Evolutionary conservation across 2,113 vertebrate species (phyloP), one percentile per base, ranked within the genome.

Genomic region (Stictonetta naevosa): DNA sequence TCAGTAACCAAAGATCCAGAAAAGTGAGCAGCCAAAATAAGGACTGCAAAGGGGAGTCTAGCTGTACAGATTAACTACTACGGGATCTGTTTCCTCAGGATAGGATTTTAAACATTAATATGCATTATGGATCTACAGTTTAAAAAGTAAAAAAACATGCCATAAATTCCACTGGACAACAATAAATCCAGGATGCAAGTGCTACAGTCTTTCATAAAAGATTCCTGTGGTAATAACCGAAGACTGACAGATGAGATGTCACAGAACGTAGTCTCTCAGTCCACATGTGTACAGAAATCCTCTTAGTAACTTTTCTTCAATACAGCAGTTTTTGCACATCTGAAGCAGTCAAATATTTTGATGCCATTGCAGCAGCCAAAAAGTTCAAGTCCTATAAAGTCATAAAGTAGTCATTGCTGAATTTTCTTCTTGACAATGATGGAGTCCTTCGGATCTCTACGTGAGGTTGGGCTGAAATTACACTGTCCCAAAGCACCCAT

Each of bases 61-160:
- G 66, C 58, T 60, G 46, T 26, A 88, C 78, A 22, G 53, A 82
- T 87, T 80, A 82, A 89, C 69, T 69, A 58, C 38, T 66, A 26
- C 80, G 38, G 18, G 74, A 91, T 87, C 80, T 22, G 33, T 84
- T 95, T 95, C 83, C 80, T 68, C 78, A 55, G 80, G 69, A 80
- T 22, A 94, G 33, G 75, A 92, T 91, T 95, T 96, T 92, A 96
- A 83, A 76, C 71, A 87, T 81, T 90, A 90, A 82, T 71, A 94
- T 88, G 89, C 44, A 88, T 80, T 62, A 84, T 42, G 83, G 17
- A 72, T 64, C 81, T 38, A 90, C 3, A 7, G 88, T 73, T 42
- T n/a, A 89, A 89, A 31, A 46, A 15, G 31, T 36, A 40, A 18
- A 86, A 34, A 86, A 46, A 1, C 11, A 40, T 29, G 10, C 14